A percentile compares a stretch with the other conserved stretches of the same genome.
Conservation (phyloP, 1,140 invertebrate genomes). For the Drosophila pachea region DNA sequence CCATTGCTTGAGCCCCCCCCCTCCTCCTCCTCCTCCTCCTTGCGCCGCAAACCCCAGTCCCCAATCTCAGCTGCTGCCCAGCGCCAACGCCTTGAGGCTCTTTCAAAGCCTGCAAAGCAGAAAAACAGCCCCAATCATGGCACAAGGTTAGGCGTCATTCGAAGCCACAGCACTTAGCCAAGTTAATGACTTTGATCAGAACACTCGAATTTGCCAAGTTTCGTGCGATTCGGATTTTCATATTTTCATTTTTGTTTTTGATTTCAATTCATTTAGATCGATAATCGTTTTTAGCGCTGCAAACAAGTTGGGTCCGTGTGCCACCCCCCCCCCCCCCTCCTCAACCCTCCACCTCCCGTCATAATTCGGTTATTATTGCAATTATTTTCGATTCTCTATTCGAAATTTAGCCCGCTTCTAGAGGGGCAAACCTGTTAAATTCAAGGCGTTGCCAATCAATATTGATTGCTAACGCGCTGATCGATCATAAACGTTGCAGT, state of each 20-base stretch:
- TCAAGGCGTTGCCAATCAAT: slow-evolving; percentile 37
- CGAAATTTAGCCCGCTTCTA: neutral
- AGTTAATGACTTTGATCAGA: slow-evolving; percentile 70
- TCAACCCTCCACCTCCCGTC: too few species aligned
- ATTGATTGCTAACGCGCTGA: slow-evolving; percentile 7
- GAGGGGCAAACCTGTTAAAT: slow-evolving; percentile 27
- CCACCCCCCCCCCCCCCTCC: too few species aligned
- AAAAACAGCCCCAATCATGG: slow-evolving; percentile 55
- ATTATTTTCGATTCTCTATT: too few species aligned
- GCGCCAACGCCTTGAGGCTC: slow-evolving; percentile 50
- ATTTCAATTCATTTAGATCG: slow-evolving; percentile 6
- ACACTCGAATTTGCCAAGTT: slow-evolving; percentile 44
- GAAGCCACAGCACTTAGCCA: slow-evolving; percentile 56
- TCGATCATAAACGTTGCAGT: slow-evolving; percentile 21
- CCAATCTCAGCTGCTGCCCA: slow-evolving; percentile 6
- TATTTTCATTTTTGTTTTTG: slow-evolving; percentile 38
- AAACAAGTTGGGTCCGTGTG: slow-evolving; percentile 24
- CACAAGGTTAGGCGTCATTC: slow-evolving; percentile 68
- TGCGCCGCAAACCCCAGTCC: too few species aligned
- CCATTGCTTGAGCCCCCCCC: slow-evolving; percentile 19
- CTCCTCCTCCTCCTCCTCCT: slow-evolving; percentile 17
- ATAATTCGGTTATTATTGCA: too few species aligned
- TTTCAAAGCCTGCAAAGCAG: slow-evolving; percentile 53
- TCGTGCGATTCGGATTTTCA: too few species aligned
- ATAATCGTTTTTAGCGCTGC: slow-evolving; percentile 9